Evolutionary conservation across 1,140 invertebrate genomes (phyloP).

Genomic region (Lepidurus apus): DNA sequence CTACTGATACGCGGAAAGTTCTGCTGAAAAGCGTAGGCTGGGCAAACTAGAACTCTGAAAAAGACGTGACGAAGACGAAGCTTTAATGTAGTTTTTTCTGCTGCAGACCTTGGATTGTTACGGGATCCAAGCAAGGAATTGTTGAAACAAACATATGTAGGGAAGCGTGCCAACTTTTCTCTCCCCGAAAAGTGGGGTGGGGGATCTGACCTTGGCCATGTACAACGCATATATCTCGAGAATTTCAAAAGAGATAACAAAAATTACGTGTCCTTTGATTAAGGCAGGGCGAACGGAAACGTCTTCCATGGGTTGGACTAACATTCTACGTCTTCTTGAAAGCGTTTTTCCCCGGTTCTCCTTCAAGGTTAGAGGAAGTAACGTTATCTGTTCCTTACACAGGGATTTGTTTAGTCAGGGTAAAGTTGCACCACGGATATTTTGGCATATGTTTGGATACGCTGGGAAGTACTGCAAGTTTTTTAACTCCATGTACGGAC

Average conservation of each 20-base stretch:
- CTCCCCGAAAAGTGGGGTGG: background rate
- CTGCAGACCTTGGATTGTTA: background rate
- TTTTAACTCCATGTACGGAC: background rate
- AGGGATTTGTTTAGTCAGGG: background rate
- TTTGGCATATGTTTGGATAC: background rate
- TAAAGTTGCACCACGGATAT: background rate
- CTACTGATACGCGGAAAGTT: background rate
- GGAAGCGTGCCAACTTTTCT: background rate
- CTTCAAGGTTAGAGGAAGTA: constrained; percentile 15
- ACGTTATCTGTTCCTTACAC: background rate
- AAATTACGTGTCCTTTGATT: background rate
- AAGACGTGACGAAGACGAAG: background rate
- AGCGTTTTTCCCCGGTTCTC: background rate
- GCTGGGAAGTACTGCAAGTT: background rate
- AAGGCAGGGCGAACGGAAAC: background rate
- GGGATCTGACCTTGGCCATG: constrained; percentile 24
- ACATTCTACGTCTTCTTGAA: background rate
- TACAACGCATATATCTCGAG: background rate
- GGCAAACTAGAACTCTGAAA: background rate
- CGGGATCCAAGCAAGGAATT: background rate
- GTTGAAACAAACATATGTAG: constrained; percentile 22
- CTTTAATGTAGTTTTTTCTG: background rate
- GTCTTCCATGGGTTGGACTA: background rate
- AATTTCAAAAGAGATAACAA: background rate
- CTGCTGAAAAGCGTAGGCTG: background rate